Evolutionary conservation across 2,888 invertebrate genomes (phyloP).

Genomic region (Brenthis daphne): DNA sequence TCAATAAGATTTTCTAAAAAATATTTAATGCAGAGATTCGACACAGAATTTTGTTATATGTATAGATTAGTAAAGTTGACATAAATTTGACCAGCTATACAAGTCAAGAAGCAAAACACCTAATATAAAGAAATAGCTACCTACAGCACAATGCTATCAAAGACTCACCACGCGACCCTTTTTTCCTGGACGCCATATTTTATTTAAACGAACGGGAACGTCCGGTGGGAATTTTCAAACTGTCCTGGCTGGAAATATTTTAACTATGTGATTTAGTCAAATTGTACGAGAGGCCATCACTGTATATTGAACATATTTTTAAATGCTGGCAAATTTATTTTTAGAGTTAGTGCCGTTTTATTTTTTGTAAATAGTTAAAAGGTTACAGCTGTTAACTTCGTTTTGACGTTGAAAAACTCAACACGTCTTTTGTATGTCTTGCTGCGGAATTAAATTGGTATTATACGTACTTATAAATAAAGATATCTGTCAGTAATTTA

Average conservation of each 20-base stretch:
- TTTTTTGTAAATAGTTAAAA: not conserved
- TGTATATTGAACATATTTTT: not conserved
- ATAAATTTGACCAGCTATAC: no score
- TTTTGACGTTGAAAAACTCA: no score
- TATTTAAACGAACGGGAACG: conserved; percentile 19
- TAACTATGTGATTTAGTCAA: conserved; percentile 2
- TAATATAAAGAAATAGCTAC: not conserved
- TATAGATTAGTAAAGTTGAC: no score
- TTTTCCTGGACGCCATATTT: conserved; percentile 13
- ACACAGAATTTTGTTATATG: no score
- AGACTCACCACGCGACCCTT: conserved; percentile 12
- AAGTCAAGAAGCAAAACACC: not conserved
- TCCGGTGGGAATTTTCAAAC: conserved; percentile 17
- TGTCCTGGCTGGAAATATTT: conserved; percentile 8
- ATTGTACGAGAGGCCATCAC: not conserved
- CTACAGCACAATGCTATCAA: not conserved
- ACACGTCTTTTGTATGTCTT: no score
- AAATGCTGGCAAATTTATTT: not conserved
- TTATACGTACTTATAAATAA: no score
- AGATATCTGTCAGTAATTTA: no score
- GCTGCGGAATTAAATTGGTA: no score
- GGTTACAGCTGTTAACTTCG: no score
- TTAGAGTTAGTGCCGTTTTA: no score
- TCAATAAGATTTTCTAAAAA: no score
- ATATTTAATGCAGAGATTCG: no score